A percentile compares a stretch with the other conserved stretches of the same genome.
phyloP scores from a whole-genome alignment of 1,140 invertebrate genomes.

The Meloidogyne hapla region DNA sequence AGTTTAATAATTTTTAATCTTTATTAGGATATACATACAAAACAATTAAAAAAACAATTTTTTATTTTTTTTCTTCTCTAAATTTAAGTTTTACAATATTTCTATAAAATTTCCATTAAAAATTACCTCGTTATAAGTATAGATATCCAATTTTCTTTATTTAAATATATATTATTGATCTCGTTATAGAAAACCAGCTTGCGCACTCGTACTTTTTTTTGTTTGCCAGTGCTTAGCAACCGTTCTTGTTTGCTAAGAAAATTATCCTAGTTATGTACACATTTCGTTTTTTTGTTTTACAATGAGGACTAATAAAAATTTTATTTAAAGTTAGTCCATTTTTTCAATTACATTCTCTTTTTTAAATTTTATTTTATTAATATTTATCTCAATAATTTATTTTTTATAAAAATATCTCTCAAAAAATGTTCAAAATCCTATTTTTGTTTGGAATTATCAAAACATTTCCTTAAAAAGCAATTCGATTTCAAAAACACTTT shows the following conservation, averaged over 20 bases:
- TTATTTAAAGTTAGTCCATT: background rate
- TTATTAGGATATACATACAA: no score
- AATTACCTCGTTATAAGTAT: background rate
- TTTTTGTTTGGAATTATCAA: no score
- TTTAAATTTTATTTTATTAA: background rate
- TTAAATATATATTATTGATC: background rate
- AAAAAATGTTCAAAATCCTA: no score
- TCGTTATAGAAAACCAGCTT: background rate
- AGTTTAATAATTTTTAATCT: no score
- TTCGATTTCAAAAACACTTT: background rate
- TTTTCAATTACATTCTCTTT: background rate
- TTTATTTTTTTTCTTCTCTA: no score
- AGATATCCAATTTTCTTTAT: background rate
- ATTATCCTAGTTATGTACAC: background rate
- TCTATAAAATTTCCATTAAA: no score
- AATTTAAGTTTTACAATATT: no score
- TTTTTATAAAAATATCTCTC: background rate
- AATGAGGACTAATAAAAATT: background rate
- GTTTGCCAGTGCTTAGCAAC: background rate
- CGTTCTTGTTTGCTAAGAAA: background rate
- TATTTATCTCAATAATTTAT: no score
- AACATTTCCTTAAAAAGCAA: no score
- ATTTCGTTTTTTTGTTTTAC: background rate
- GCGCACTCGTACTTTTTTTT: background rate
- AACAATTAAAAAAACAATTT: no score